Conservation (phyloP, 53 echinoderm and acorn worm species). For the Apostichopus leukothele region DNA sequence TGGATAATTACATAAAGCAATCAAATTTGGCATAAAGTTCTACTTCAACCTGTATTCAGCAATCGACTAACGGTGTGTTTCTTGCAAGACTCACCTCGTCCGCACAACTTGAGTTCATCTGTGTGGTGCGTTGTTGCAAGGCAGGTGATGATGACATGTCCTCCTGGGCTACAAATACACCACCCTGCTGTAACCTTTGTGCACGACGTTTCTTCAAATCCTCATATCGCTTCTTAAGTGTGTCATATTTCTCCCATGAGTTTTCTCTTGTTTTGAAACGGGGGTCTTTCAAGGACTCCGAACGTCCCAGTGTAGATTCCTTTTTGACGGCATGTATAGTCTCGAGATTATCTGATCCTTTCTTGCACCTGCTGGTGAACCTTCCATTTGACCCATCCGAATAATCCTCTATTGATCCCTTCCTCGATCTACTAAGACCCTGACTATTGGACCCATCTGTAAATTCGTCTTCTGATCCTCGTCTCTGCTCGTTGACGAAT, state of each 20-base stretch:
- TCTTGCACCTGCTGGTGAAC: not conserved
- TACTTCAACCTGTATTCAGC: not conserved
- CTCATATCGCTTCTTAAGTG: slow-evolving; percentile 79
- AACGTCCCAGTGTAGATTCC: not conserved
- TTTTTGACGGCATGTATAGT: not conserved
- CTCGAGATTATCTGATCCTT: not conserved
- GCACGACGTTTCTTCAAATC: slow-evolving; percentile 68
- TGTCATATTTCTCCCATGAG: slow-evolving; percentile 87
- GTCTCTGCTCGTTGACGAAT: not conserved
- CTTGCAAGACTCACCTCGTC: slow-evolving; percentile 16
- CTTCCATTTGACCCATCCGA: not conserved
- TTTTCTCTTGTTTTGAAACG: slow-evolving; percentile 50
- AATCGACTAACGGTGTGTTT: not conserved
- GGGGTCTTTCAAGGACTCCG: slow-evolving; percentile 27
- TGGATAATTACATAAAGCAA: too few relatives aligned
- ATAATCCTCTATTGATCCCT: slow-evolving; percentile 51
- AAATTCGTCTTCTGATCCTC: slow-evolving; percentile 2
- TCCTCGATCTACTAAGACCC: slow-evolving; percentile 65
- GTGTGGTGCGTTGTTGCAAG: slow-evolving; percentile 2
- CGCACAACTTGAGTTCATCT: not conserved
- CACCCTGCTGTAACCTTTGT: slow-evolving; percentile 53
- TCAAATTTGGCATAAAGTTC: too few relatives aligned
- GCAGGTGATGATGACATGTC: slow-evolving; percentile 39
- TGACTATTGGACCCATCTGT: slow-evolving; percentile 30
- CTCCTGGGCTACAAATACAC: slow-evolving; percentile 25